These are phyloP conservation scores for Zelostemma sp. DNA, from an alignment of 1,140 invertebrate species.

Conservation along the genomic window DNA sequence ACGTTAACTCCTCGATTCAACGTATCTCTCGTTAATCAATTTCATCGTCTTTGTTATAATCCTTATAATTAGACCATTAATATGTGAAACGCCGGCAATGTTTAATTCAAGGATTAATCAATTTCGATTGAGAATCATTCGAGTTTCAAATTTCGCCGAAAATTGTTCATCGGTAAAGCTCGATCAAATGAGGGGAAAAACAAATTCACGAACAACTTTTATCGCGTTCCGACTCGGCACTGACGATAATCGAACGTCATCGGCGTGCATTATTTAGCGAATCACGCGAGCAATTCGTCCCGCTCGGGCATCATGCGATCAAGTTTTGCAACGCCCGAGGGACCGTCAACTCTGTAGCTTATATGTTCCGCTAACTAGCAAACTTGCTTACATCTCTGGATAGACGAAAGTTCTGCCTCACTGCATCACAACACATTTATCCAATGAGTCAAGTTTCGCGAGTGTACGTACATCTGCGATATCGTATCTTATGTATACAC, in stretches of 20 bases:
- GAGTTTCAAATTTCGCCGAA: too few species aligned
- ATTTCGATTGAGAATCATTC: too few species aligned
- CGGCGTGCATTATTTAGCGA: constrained; percentile 1
- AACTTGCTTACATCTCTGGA: constrained; percentile 41
- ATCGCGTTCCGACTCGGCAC: too few species aligned
- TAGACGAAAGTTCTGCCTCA: constrained; percentile 32
- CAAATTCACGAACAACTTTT: too few species aligned
- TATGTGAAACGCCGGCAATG: too few species aligned
- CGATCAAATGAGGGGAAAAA: too few species aligned
- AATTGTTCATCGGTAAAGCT: too few species aligned
- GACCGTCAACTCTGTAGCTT: background rate
- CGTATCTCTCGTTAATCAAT: too few species aligned
- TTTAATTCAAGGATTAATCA: too few species aligned
- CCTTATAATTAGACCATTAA: too few species aligned
- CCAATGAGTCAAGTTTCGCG: constrained; percentile 14
- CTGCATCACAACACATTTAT: constrained; percentile 34
- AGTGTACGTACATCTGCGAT: background rate
- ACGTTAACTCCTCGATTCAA: background rate
- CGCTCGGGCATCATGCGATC: background rate
- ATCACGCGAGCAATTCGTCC: constrained; percentile 2
- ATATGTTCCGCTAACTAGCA: constrained; percentile 32
- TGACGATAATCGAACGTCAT: background rate
- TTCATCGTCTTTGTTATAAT: too few species aligned
- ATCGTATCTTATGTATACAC: background rate
- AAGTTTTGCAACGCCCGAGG: constrained; percentile 4